Base-by-base conservation (phyloP, 1,140 invertebrate genomes). In the Leptopilina clavipes region DNA sequence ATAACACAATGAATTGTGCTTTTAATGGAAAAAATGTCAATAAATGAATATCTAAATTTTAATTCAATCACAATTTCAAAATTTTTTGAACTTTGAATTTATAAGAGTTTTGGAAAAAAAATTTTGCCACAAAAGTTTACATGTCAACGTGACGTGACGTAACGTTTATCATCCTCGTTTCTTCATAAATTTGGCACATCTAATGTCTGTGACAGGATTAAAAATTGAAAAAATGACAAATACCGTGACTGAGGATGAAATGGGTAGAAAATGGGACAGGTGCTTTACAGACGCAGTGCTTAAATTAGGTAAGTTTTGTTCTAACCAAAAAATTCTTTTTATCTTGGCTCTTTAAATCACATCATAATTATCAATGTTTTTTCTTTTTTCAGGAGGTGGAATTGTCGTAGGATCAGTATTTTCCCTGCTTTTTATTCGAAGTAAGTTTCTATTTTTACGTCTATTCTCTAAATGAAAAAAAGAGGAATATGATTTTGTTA, bases 401-500 rank as follows among this genome's bases (percentile, higher is more conserved):
- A 77, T 93, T 56, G 72, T 93, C 37, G 82, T 96, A 76, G 95
- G 95, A 56, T 91, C 92, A 22, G 86, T 95, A 54, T 88, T 94
- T 79, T 95, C 94, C 0, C 70, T 95, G n/a, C 86, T 95, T 45
- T 94, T 95, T 84, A 87, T 91, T 73, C 89, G 87, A 87, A 87
- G 91, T 92, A 87, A 91, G 88, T 86, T 73, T 56, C 17, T 74
- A 59, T 40, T 74, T 71, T 56, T 31, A 8, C 8, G 2, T 7
- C 6, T n/a, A 71, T 70, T 40, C 59, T 73, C 22, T 22, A 14
- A 25, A 65, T 25, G 14, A 14, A 10, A 1, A 2, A 0, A 25
- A 65, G 11, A 25, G n/a, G n/a, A 25, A 6, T 12, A 45, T 25
- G 1, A 40, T 59, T 31, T 31, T 3, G 8, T 40, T 31, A n/a